Conservation (phyloP, 2,888 invertebrate genomes). For the Helobdella robusta region DNA sequence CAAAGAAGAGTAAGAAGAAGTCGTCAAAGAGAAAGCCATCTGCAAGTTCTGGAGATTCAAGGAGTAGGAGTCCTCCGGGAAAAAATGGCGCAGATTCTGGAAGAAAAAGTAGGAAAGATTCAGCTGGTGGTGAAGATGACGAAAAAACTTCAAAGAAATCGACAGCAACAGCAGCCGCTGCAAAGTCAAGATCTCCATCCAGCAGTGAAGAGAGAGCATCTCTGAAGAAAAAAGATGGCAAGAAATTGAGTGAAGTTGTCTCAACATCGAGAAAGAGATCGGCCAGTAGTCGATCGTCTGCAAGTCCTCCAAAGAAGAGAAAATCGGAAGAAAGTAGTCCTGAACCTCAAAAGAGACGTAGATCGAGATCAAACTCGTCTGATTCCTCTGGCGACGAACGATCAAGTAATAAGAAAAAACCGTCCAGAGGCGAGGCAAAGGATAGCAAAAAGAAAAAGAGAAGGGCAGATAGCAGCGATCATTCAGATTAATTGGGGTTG, state of each 20-base stretch:
- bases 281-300: background rate
- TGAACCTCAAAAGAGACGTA: constrained; percentile 11
- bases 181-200: background rate
- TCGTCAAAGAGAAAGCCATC: constrained; percentile 11
- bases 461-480: background rate
- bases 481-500: too few relatives aligned
- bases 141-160: too few relatives aligned
- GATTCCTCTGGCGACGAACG: background rate
- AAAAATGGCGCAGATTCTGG: background rate
- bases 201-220: constrained; percentile 8
- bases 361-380: constrained; percentile 1
- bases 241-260: background rate
- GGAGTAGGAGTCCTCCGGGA: background rate
- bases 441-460: constrained; percentile 9
- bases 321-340: background rate
- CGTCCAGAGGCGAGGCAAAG: too few relatives aligned
- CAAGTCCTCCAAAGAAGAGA: constrained; percentile 9
- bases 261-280: constrained; percentile 1
- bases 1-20: constrained; percentile 24
- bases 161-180: too few relatives aligned
- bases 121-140: background rate
- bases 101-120: background rate
- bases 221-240: constrained; percentile 11
- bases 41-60: constrained; percentile 10
- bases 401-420: background rate